These are phyloP conservation scores for Cyanistes caeruleus DNA, from an alignment of 2,113 vertebrate species.

Conservation along the genomic window DNA sequence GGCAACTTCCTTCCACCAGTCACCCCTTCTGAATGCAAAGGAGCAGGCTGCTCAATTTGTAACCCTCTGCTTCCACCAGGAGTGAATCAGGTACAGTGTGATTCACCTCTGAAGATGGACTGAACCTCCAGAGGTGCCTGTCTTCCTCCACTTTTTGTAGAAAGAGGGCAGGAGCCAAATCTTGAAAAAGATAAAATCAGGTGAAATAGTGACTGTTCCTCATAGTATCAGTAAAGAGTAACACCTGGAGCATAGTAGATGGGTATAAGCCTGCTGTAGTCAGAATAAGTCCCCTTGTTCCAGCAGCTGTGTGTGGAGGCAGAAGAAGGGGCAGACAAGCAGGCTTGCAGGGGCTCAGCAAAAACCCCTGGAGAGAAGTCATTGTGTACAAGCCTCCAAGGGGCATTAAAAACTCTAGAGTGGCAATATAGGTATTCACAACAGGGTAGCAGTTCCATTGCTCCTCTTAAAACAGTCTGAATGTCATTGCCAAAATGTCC, in stretches of 20 bases:
- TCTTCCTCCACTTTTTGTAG: background rate
- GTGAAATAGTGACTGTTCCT: background rate
- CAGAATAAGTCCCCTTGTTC: background rate
- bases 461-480: background rate
- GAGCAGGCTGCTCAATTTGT: background rate
- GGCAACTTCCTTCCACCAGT: background rate
- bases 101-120: background rate
- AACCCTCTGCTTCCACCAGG: background rate
- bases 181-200: background rate
- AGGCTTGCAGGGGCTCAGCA: background rate
- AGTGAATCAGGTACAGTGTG: background rate
- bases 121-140: background rate
- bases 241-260: background rate
- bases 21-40: background rate
- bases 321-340: background rate
- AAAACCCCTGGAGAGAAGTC: background rate
- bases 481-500: background rate
- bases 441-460: background rate
- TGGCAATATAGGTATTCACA: background rate
- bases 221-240: background rate
- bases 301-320: background rate
- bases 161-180: background rate
- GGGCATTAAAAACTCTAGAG: background rate
- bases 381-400: background rate
- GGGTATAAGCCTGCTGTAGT: background rate